Conservation (phyloP, 2,888 invertebrate species). For the Rhabditoides inermis region DNA sequence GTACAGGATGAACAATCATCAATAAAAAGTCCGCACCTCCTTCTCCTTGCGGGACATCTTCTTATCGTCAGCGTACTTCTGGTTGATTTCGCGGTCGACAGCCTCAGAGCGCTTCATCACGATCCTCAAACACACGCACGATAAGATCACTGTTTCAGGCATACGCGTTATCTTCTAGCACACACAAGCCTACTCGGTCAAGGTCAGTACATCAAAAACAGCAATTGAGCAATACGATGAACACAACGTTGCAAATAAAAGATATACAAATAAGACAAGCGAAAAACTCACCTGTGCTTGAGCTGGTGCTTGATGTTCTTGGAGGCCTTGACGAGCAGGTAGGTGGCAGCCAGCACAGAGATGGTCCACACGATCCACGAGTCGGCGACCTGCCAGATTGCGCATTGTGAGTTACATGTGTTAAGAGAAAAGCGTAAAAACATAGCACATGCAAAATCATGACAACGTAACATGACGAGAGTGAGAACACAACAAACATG, state of each 20-base stretch:
- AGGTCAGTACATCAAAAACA: too few species aligned
- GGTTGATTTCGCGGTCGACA: conserved; percentile 56
- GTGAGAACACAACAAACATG: too few species aligned
- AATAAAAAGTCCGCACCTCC: conserved; percentile 58
- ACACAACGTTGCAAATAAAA: not conserved
- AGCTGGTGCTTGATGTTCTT: conserved; percentile 93
- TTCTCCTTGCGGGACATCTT: conserved; percentile 89
- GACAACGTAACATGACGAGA: too few species aligned
- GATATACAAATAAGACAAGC: not conserved
- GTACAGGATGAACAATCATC: not conserved
- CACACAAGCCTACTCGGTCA: not conserved
- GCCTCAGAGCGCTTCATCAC: conserved; percentile 58
- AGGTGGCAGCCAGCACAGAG: conserved; percentile 79
- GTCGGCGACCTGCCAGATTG: conserved; percentile 20
- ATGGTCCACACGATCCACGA: conserved; percentile 54
- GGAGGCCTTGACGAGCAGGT: conserved; percentile 86
- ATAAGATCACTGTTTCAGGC: not conserved
- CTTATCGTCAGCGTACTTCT: conserved; percentile 56
- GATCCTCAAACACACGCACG: conserved; percentile 56
- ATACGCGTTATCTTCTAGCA: not conserved
- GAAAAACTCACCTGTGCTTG: conserved; percentile 67
- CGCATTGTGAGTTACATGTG: not conserved
- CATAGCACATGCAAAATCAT: too few species aligned
- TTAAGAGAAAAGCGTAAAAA: too few species aligned
- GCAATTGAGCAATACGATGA: too few species aligned